phyloP scores from a whole-genome alignment of 2,797 vertebrate species.

The Phyllotis vaccarum region DNA sequence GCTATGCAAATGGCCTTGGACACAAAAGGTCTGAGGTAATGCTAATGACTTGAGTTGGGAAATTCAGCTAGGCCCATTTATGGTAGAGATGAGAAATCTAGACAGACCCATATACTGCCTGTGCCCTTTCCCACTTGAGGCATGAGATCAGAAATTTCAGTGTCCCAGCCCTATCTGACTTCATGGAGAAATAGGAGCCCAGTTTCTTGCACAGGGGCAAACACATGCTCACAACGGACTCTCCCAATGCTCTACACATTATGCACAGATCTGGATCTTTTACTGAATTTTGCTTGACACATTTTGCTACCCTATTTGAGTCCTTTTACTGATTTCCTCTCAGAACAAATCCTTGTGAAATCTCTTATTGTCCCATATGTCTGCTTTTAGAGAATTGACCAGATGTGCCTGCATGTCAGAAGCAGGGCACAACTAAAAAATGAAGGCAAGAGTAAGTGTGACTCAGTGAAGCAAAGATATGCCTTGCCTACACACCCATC shows the following conservation, averaged over 20 bases:
- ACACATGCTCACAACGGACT: not conserved
- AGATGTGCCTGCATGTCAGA: not conserved
- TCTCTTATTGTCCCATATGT: not conserved
- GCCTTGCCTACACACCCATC: not conserved
- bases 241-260: accelerated
- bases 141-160: not conserved
- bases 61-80: not conserved
- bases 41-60: not conserved
- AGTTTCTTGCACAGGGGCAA: not conserved
- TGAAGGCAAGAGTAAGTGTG: not conserved
- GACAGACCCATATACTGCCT: accelerated
- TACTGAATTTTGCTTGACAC: not conserved
- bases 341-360: not conserved
- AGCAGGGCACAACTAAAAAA: not conserved
- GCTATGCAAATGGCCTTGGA: not conserved
- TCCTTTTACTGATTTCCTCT: not conserved
- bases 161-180: not conserved
- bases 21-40: not conserved
- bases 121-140: not conserved
- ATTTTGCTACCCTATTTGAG: not conserved
- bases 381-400: not conserved
- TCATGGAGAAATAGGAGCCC: not conserved
- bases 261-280: not conserved
- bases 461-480: not conserved
- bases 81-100: not conserved